Evolutionary conservation across 2,797 vertebrate species (phyloP).

Genomic region (Rhinophrynus dorsalis): DNA sequence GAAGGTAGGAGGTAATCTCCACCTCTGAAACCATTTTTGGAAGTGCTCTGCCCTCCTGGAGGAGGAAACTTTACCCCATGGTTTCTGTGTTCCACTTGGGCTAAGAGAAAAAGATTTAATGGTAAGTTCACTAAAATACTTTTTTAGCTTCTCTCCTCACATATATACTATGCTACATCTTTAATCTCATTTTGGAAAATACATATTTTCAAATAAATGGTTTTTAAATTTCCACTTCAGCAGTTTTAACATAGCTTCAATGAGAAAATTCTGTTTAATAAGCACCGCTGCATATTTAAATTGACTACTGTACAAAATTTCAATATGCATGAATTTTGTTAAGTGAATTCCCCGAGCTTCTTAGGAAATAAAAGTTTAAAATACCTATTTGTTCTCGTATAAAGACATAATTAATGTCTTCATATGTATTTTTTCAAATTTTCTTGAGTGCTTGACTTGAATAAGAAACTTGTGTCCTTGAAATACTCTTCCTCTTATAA

Average conservation of each 20-base stretch:
- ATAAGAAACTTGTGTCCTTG: not conserved
- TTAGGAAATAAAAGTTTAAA: not conserved
- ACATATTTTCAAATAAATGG: slow-evolving; percentile 2
- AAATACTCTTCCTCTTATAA: not conserved
- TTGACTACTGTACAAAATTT: slow-evolving; percentile 2
- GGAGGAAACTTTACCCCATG: too few species aligned
- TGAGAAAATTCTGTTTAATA: not conserved
- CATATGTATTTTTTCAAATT: not conserved
- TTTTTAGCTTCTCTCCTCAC: not conserved
- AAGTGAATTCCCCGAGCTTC: not conserved
- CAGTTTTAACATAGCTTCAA: slow-evolving; percentile 14
- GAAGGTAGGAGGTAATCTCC: too few species aligned
- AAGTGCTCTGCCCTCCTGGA: too few species aligned
- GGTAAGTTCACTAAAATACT: not conserved
- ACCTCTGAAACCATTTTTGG: too few species aligned
- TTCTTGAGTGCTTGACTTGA: not conserved
- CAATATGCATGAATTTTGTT: slow-evolving; percentile 4
- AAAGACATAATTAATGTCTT: not conserved
- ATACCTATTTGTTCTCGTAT: not conserved
- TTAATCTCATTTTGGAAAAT: not conserved
- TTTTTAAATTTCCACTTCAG: slow-evolving; percentile 22
- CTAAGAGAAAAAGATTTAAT: too few species aligned
- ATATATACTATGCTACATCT: not conserved
- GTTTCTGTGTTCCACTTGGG: too few species aligned
- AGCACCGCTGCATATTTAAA: slow-evolving; percentile 6